phyloP scores from a whole-genome alignment of 2,113 vertebrate species.

The Gymnocephalus cernua region DNA sequence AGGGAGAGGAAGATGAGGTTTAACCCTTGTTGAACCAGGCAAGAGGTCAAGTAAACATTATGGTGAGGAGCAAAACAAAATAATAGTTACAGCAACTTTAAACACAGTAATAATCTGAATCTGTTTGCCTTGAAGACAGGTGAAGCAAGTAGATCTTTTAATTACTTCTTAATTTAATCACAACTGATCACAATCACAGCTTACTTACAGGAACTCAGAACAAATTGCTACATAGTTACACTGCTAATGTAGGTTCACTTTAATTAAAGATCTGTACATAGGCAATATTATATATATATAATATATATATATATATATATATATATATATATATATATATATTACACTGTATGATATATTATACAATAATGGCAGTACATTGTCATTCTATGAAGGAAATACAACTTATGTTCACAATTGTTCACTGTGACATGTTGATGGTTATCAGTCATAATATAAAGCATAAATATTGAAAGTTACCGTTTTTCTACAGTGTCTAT shows the following conservation, averaged over 20 bases:
- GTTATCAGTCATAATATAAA: background rate
- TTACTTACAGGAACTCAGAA: background rate
- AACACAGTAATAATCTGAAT: background rate
- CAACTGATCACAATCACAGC: background rate
- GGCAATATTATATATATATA: too few relatives aligned
- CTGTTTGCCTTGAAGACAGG: background rate
- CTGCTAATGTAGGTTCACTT: background rate
- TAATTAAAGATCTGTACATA: background rate
- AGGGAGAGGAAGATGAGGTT: background rate
- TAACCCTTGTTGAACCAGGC: slow-evolving; percentile 28
- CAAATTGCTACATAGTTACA: background rate
- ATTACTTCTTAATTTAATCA: background rate
- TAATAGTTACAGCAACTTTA: background rate
- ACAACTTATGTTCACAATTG: background rate
- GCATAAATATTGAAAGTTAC: too few relatives aligned
- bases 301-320: too few relatives aligned
- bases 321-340: too few relatives aligned
- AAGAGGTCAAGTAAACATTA: background rate
- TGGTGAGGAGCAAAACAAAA: background rate
- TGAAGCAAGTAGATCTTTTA: background rate
- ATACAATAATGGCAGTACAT: too few relatives aligned
- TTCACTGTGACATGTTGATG: background rate
- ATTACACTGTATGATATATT: too few relatives aligned
- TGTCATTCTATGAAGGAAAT: too few relatives aligned
- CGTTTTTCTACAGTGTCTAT: background rate